Base-by-base conservation (phyloP, 92 coral and sea anemone genomes). In the Isaurus tuberculatus region DNA sequence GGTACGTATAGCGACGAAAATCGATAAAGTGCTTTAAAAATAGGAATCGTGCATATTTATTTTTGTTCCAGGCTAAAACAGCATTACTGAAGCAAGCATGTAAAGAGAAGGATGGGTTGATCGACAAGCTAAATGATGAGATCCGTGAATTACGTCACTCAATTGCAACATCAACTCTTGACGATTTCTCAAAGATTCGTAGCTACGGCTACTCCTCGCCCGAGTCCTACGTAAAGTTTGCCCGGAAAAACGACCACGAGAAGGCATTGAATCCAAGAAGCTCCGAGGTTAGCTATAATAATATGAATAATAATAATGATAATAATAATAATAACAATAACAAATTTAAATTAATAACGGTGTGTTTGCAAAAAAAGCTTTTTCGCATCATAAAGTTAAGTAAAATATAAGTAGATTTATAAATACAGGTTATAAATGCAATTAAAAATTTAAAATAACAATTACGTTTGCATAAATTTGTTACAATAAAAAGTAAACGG, bases 81-180 rank as follows among this genome's bases (percentile, higher is more conserved):
- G 85, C 98, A 15, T 84, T 97, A 10, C 90, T 97, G 3, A 97
- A 89, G 69, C 95, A 87, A 84, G 99, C 97, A 3, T 97, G 99
- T 86, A 97, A 97, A 78, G 98, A 94, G 61, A 97, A 97, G 55
- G 99, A 94, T 60, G 99, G 88, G 33, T 90, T 73, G n/a, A 84
- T 97, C 27, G 93, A 97, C 74, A 90, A 89, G 65, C 73, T 94
- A 23, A 92, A 91, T 65, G 92, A 89, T 29, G 99, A 97, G 82
- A 94, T 90, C 40, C 94, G 91, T 19, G 98, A 97, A 16, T 63
- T 97, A 61, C 89, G 98, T 19, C 99, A 97, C 89, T 88, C 98
- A 44, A 94, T 97, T 75, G 98, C 99, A 27, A 92, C 95, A 3
- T 97, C 98, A 25, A 91, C 99, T 3, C 86, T 97, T 1, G 98